These are phyloP conservation scores for Antechinus stuartii DNA, from an alignment of 2,113 vertebrate genomes.

Conservation along the genomic window DNA sequence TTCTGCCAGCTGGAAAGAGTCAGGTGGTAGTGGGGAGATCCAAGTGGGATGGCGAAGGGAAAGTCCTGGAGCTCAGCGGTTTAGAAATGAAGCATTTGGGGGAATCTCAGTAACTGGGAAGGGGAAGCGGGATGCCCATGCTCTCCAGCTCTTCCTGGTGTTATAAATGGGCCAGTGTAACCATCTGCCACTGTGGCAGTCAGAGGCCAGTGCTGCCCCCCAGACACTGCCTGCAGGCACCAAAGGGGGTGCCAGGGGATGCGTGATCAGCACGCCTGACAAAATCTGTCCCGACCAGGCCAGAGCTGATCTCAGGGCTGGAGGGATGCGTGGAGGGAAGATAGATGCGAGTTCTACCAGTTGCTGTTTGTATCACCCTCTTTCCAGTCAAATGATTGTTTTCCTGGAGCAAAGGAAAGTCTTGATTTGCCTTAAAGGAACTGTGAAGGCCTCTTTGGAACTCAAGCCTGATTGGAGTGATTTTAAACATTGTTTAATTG, in stretches of 20 bases:
- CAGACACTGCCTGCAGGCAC: constrained; percentile 53
- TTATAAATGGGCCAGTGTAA: constrained; percentile 63
- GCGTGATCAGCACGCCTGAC: not conserved
- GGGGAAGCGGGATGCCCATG: constrained; percentile 44
- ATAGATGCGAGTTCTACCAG: not conserved
- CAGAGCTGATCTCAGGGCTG: constrained; percentile 56
- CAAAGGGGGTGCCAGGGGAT: constrained; percentile 30
- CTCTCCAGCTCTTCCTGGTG: constrained; percentile 66
- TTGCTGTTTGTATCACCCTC: constrained; percentile 54
- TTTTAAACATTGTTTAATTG: constrained; percentile 87
- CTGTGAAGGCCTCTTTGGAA: constrained; percentile 84
- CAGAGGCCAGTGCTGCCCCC: not conserved
- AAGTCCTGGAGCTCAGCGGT: not conserved
- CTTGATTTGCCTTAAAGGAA: constrained; percentile 89
- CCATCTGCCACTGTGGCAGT: constrained; percentile 53
- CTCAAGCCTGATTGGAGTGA: constrained; percentile 84
- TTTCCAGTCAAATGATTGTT: constrained; percentile 65
- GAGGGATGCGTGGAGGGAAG: not conserved
- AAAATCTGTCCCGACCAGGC: not conserved
- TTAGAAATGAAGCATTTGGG: constrained; percentile 57
- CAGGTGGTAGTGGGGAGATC: not conserved
- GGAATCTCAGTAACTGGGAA: constrained; percentile 46
- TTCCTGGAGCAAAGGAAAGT: constrained; percentile 78
- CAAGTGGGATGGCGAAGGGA: not conserved
- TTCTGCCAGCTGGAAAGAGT: not conserved